phyloP scores from a whole-genome alignment of 2,888 invertebrate genomes.

The Cloeon dipterum region DNA sequence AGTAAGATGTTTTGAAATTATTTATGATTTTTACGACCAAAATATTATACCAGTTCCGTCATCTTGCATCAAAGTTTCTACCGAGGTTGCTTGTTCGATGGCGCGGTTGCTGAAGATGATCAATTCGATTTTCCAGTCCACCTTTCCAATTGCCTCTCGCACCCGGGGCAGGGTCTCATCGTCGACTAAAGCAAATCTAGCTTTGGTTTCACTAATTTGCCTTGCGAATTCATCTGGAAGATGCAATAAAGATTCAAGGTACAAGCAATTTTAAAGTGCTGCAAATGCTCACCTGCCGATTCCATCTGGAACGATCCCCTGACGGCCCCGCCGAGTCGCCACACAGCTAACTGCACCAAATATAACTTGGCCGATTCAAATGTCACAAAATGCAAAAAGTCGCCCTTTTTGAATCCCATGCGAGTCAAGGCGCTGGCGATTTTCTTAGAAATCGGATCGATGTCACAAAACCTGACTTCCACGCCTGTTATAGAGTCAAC shows the following conservation, averaged over 20 bases:
- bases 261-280: background rate
- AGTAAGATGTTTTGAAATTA: no score
- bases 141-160: background rate
- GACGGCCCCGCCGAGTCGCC: constrained; percentile 6
- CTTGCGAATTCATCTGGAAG: background rate
- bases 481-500: constrained; percentile 2
- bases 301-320: constrained; percentile 4
- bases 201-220: background rate
- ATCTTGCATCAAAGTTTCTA: background rate
- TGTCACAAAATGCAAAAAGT: constrained; percentile 5
- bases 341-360: constrained; percentile 4
- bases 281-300: background rate
- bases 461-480: constrained; percentile 3
- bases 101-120: background rate
- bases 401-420: constrained; percentile 6
- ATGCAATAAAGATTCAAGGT: background rate
- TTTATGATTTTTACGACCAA: no score
- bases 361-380: constrained; percentile 5
- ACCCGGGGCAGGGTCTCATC: background rate
- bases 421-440: constrained; percentile 5
- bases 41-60: constrained; percentile 2
- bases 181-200: background rate
- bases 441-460: constrained; percentile 4
- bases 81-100: background rate
- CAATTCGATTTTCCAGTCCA: background rate